Conservation (phyloP, 1,140 invertebrate species). For the Olivierus martensii region DNA sequence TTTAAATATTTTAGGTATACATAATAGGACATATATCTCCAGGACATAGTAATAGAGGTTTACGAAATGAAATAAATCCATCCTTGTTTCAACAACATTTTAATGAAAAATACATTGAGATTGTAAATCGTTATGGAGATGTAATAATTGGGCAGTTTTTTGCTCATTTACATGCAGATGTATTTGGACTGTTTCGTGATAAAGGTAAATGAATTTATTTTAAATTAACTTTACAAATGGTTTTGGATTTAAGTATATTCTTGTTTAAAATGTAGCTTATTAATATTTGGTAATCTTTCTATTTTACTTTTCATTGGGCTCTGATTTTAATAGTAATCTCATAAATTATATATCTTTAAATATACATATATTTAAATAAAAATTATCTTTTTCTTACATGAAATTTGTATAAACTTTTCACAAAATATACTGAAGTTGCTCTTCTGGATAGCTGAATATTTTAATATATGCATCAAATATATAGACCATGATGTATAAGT, state of each 20-base stretch:
- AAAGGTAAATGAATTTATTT: conserved; percentile 36
- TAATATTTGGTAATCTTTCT: no score
- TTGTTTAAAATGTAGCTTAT: no score
- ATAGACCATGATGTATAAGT: no score
- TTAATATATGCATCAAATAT: no score
- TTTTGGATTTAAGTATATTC: background rate
- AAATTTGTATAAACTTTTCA: no score
- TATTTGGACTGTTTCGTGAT: conserved; percentile 69
- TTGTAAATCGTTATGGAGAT: conserved; percentile 52
- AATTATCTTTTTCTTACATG: no score
- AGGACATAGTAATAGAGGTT: conserved; percentile 59
- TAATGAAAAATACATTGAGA: conserved; percentile 43
- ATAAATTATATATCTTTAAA: no score
- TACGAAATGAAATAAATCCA: conserved; percentile 49
- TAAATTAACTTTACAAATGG: background rate
- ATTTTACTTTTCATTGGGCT: no score
- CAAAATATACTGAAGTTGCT: no score
- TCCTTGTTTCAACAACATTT: conserved; percentile 30
- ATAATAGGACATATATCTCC: conserved; percentile 78
- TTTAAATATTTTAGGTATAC: conserved; percentile 56
- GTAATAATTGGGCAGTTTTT: conserved; percentile 85
- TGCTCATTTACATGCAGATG: conserved; percentile 79
- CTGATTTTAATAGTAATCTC: no score
- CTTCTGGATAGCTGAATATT: no score
- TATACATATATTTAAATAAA: no score